phyloP scores from a whole-genome alignment of 2,113 vertebrate genomes.

The Aix galericulata region DNA sequence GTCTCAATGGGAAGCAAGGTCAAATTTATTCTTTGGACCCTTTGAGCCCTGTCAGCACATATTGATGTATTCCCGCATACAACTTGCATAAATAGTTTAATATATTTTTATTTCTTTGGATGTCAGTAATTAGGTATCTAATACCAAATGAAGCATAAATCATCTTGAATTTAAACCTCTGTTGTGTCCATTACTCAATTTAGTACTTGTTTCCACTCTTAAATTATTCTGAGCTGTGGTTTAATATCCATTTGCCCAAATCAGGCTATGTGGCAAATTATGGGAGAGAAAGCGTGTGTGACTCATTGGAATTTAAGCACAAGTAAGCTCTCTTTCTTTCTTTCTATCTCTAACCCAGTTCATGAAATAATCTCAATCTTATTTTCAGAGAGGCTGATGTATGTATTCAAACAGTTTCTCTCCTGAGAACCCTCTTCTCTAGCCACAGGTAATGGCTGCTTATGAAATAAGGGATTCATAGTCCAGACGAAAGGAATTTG shows the following conservation, averaged over 20 bases:
- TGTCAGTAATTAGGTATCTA: neutral
- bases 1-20: neutral
- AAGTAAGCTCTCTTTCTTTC: neutral
- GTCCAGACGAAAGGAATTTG: neutral
- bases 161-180: neutral
- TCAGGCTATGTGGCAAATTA: neutral
- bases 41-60: neutral
- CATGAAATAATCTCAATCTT: neutral
- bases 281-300: neutral
- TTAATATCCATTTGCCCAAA: slow-evolving; percentile 1
- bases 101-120: neutral
- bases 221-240: neutral
- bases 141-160: slow-evolving; percentile 3
- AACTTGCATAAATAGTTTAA: neutral
- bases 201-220: neutral
- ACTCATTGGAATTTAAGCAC: neutral
- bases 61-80: neutral
- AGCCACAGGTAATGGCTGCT: neutral
- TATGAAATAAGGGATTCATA: neutral
- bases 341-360: neutral
- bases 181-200: neutral
- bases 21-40: neutral
- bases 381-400: neutral
- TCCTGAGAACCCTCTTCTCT: neutral
- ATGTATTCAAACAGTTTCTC: neutral